phyloP scores from a whole-genome alignment of 1,140 invertebrate species.

The Microplitis demolitor region DNA sequence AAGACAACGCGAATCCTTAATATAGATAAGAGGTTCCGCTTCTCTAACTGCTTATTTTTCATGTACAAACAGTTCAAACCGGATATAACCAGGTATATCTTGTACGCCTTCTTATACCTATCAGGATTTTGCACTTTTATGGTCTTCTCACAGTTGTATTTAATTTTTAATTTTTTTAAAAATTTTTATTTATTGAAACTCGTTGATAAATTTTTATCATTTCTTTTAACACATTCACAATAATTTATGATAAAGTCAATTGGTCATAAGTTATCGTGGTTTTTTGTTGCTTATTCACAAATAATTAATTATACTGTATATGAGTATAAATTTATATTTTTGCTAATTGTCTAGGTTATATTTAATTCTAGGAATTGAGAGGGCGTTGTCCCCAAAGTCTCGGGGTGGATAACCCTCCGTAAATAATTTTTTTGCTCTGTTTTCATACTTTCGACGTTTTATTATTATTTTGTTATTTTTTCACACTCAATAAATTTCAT shows the following conservation, averaged over 20 bases:
- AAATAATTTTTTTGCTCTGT: background rate
- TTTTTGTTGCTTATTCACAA: background rate
- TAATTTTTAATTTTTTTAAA: background rate
- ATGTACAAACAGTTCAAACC: slow-evolving; percentile 37
- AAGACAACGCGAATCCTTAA: background rate
- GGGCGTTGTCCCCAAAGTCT: slow-evolving; percentile 5
- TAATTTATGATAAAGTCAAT: no score
- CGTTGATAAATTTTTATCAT: background rate
- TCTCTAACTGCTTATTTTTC: slow-evolving; percentile 17
- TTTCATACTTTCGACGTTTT: background rate
- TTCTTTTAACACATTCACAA: background rate
- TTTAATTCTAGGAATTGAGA: slow-evolving; percentile 1
- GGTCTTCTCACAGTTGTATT: no score
- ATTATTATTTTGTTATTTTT: background rate
- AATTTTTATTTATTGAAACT: background rate
- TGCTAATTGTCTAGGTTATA: background rate
- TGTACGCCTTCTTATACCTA: slow-evolving; percentile 20
- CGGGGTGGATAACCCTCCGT: background rate
- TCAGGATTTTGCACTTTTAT: slow-evolving; percentile 12
- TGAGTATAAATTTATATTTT: background rate
- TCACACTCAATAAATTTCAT: background rate
- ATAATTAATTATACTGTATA: background rate
- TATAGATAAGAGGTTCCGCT: background rate
- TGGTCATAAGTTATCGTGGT: background rate
- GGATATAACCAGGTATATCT: slow-evolving; percentile 44